Percentiles rank a stretch among this genome's conserved stretches.
phyloP scores from a whole-genome alignment of 2,113 vertebrate species.

The Toxostoma redivivum region DNA sequence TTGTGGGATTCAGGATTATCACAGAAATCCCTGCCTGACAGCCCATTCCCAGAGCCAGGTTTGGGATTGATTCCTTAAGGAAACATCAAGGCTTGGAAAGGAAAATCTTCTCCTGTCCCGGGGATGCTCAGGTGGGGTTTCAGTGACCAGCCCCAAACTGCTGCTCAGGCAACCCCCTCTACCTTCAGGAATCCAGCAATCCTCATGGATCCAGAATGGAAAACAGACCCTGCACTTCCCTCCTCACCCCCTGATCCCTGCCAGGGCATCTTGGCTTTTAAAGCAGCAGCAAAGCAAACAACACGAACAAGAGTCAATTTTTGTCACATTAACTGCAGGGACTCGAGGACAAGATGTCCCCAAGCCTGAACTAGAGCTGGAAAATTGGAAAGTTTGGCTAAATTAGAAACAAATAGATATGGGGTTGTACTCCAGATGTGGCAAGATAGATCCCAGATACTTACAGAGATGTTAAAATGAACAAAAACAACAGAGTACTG shows the following conservation, averaged over 20 bases:
- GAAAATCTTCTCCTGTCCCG: accelerated
- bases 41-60: background rate
- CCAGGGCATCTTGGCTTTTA: background rate
- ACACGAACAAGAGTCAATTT: background rate
- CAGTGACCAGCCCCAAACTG: background rate
- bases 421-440: background rate
- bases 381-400: background rate
- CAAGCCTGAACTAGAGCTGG: background rate
- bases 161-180: accelerated
- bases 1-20: background rate
- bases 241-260: background rate
- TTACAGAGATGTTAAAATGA: background rate
- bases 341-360: background rate
- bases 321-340: background rate
- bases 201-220: background rate
- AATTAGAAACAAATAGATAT: accelerated
- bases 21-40: background rate
- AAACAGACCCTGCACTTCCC: background rate
- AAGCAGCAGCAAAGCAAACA: background rate
- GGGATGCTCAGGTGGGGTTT: background rate
- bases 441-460: background rate
- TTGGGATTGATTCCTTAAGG: background rate
- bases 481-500: background rate
- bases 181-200: background rate
- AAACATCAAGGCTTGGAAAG: background rate